Percentiles rank a stretch among this genome's conserved stretches.
phyloP scores from a whole-genome alignment of 2,797 vertebrate genomes.

The Crossoptilon crossoptilon region DNA sequence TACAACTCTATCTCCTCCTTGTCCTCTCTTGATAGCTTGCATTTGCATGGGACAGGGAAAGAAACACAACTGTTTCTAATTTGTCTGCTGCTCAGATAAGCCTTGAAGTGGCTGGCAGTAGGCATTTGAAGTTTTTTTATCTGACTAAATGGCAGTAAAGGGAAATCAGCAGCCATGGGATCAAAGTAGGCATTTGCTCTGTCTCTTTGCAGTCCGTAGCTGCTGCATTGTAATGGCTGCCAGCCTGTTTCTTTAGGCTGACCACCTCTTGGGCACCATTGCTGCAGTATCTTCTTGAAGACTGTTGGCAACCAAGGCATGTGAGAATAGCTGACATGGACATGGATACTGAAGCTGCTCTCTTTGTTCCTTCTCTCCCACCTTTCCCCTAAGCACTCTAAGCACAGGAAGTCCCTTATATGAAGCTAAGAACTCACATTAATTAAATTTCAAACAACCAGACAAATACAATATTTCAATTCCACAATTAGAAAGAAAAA shows the following conservation, averaged over 20 bases:
- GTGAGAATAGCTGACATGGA: neutral
- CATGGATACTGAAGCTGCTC: neutral
- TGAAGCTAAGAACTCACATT: neutral
- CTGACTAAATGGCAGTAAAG: neutral
- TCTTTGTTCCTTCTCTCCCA: neutral
- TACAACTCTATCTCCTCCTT: neutral
- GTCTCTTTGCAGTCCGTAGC: neutral
- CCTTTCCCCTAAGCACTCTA: neutral
- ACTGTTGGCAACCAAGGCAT: neutral
- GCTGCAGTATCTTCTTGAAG: neutral
- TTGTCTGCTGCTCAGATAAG: neutral
- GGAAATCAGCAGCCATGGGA: neutral
- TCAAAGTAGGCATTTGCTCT: neutral
- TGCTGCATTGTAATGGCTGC: neutral
- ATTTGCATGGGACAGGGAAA: neutral
- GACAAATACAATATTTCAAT: neutral
- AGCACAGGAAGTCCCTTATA: neutral
- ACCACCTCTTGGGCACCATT: neutral
- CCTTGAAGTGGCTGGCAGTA: neutral
- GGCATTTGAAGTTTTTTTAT: neutral
- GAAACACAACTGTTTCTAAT: neutral
- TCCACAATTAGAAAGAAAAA: slow-evolving; percentile 2
- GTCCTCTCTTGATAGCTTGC: neutral
- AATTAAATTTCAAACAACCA: slow-evolving; percentile 18
- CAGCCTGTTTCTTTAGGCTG: neutral